A percentile compares a stretch with the other conserved stretches of the same genome.
phyloP scores from a whole-genome alignment of 2,888 invertebrate genomes.

The Xestia rhomboidea region DNA sequence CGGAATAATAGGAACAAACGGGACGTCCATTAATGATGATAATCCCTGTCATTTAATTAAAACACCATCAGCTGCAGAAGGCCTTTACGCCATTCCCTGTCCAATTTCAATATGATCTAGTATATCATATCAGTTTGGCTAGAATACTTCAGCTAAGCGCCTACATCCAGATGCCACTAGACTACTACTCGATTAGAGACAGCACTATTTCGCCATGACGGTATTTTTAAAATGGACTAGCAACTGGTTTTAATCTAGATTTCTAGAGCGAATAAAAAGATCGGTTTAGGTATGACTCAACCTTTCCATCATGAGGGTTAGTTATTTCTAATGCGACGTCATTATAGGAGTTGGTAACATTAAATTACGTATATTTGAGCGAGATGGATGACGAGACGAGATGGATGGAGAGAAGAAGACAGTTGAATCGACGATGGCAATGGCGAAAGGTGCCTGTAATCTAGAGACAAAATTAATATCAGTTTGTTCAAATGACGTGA shows the following conservation, averaged over 20 bases:
- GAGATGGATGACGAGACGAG: neutral
- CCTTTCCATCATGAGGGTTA: conserved; percentile 23
- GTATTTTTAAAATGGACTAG: conserved; percentile 55
- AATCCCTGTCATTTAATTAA: conserved; percentile 22
- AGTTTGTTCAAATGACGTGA: neutral
- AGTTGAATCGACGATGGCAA: neutral
- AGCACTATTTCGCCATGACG: conserved; percentile 14
- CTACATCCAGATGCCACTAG: conserved; percentile 1
- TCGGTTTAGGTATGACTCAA: conserved; percentile 47
- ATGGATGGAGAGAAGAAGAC: no score
- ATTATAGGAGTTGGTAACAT: neutral
- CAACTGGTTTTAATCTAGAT: conserved; percentile 62
- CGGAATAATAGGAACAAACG: neutral
- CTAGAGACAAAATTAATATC: neutral
- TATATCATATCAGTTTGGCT: neutral
- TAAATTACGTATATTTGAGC: neutral
- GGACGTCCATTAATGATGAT: conserved; percentile 11
- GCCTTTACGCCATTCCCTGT: neutral
- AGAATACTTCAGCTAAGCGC: conserved; percentile 7
- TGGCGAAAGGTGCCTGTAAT: neutral
- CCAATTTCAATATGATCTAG: neutral
- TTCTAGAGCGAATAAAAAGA: conserved; percentile 54
- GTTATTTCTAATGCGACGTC: conserved; percentile 26
- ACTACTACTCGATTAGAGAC: conserved; percentile 15
- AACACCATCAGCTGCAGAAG: neutral